These are phyloP conservation scores for Shargacucullia verbasci DNA, from an alignment of 2,888 invertebrate species.

Conservation along the genomic window DNA sequence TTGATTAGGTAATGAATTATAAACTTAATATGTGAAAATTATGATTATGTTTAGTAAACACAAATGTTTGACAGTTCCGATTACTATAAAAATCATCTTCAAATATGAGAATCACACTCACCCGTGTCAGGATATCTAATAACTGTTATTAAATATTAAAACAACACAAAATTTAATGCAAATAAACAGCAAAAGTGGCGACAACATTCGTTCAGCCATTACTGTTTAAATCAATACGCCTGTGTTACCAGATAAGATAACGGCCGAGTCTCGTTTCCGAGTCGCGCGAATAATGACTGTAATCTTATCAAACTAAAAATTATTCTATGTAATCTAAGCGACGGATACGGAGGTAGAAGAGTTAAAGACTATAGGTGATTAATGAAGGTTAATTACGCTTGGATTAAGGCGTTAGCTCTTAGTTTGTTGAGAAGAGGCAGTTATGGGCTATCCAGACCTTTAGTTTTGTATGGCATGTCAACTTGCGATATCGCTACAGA, in stretches of 20 bases:
- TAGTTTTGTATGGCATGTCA: too few species aligned
- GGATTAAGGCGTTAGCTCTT: too few species aligned
- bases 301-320: constrained; percentile 78
- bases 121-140: constrained; percentile 36
- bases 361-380: too few species aligned
- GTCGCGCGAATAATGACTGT: constrained; percentile 68
- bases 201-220: constrained; percentile 66
- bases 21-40: not conserved
- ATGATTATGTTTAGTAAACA: not conserved
- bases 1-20: too few species aligned
- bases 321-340: constrained; percentile 63
- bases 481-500: too few species aligned
- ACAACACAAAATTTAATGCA: constrained; percentile 50
- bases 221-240: constrained; percentile 76
- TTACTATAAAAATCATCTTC: not conserved
- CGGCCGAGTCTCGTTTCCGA: constrained; percentile 39
- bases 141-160: constrained; percentile 48
- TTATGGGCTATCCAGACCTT: too few species aligned
- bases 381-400: too few species aligned
- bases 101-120: constrained; percentile 52
- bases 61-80: too few species aligned
- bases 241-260: constrained; percentile 78
- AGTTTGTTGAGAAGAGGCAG: too few species aligned
- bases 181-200: constrained; percentile 63
- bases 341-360: constrained; percentile 27